A percentile compares a stretch with the other conserved stretches of the same genome.
Conservation (phyloP, 2,888 invertebrate species). For the Ellobium chinense region DNA sequence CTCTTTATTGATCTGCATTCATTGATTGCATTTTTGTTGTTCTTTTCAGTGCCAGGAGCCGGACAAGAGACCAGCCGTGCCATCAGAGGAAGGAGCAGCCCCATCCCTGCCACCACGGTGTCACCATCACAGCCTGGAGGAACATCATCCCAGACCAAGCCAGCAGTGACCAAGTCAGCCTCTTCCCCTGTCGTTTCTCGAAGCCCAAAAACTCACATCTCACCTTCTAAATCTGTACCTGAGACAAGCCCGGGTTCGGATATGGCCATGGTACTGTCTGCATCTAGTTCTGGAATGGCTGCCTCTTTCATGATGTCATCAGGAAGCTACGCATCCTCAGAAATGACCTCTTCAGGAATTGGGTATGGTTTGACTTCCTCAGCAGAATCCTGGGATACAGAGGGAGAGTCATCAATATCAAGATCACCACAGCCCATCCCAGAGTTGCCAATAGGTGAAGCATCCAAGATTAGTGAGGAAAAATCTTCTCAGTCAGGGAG, state of each 20-base stretch:
- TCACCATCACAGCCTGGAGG: background rate
- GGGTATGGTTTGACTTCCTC: background rate
- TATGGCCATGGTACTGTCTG: slow-evolving; percentile 16
- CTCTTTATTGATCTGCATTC: background rate
- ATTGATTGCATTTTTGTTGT: background rate
- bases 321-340: slow-evolving; percentile 4
- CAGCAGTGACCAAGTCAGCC: slow-evolving; percentile 28
- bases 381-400: background rate
- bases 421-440: slow-evolving; percentile 5
- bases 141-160: slow-evolving; percentile 2
- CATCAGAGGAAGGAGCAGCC: slow-evolving; percentile 17
- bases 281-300: slow-evolving; percentile 27
- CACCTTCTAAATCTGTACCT: slow-evolving; percentile 25
- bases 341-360: slow-evolving; percentile 4
- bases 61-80: background rate
- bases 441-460: background rate
- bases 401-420: background rate
- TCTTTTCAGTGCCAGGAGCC: background rate
- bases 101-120: background rate
- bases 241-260: slow-evolving; percentile 3
- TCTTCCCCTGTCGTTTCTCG: slow-evolving; percentile 36
- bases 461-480: background rate
- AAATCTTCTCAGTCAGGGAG: background rate
- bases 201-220: slow-evolving; percentile 2
- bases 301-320: slow-evolving; percentile 27